Conservation (phyloP, 2,797 vertebrate genomes). For the Platalea minor region DNA sequence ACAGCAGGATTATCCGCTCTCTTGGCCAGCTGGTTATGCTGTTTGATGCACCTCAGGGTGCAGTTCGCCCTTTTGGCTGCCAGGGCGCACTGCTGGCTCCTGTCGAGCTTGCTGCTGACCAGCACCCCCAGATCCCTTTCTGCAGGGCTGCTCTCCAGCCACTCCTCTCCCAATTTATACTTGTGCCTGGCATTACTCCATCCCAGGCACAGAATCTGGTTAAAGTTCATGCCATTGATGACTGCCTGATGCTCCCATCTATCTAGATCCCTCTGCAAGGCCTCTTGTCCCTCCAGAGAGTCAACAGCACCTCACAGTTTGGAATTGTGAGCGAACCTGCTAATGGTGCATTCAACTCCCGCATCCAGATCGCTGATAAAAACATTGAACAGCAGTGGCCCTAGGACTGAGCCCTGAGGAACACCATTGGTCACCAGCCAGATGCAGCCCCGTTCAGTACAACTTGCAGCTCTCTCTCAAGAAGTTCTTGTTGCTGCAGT, state of each 20-base stretch:
- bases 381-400: background rate
- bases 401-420: background rate
- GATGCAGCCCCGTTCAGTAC: too few species aligned
- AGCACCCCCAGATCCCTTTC: background rate
- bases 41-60: background rate
- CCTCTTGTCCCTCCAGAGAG: background rate
- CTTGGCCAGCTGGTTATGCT: rapidly evolving
- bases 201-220: background rate
- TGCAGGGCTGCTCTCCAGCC: background rate
- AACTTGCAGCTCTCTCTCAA: background rate
- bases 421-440: rapidly evolving
- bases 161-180: background rate
- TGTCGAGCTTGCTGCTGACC: background rate
- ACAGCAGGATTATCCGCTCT: background rate
- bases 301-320: background rate
- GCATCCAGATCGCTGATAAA: background rate
- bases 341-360: background rate
- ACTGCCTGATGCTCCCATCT: rapidly evolving
- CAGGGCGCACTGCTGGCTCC: background rate
- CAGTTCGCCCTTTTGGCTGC: background rate
- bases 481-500: background rate
- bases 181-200: rapidly evolving
- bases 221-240: background rate
- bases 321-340: background rate
- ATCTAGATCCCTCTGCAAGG: background rate